Evolutionary conservation across 2,888 invertebrate genomes (phyloP).

Genomic region (Cosmopolites sordidus): DNA sequence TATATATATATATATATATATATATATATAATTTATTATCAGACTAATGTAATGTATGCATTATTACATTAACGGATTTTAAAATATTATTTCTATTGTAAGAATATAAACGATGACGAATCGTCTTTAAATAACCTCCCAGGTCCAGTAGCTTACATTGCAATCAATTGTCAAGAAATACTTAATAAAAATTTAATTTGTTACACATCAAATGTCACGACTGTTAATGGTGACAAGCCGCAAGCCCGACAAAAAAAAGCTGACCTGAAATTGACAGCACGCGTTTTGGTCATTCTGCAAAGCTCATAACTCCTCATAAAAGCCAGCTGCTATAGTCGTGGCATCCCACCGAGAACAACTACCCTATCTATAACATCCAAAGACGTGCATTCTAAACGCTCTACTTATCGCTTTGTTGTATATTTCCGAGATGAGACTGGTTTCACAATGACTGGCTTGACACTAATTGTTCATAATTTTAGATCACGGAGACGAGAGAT

Average conservation of each 20-base stretch:
- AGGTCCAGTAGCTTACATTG: not conserved
- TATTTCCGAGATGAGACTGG: too few species aligned
- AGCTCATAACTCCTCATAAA: not conserved
- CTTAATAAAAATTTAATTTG: not conserved
- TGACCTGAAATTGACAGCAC: conserved; percentile 1
- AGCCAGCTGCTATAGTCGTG: not conserved
- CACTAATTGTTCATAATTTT: too few species aligned
- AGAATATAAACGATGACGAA: too few species aligned
- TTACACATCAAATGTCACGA: not conserved
- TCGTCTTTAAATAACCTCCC: not conserved
- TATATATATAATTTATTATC: too few species aligned
- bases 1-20: too few species aligned
- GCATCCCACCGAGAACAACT: not conserved
- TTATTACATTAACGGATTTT: too few species aligned
- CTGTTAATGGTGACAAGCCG: not conserved
- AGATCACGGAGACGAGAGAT: too few species aligned
- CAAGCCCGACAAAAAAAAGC: not conserved
- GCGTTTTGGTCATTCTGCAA: not conserved
- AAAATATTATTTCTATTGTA: too few species aligned
- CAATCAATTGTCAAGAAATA: not conserved
- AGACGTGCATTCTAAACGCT: too few species aligned
- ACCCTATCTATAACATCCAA: not conserved
- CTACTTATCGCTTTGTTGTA: too few species aligned
- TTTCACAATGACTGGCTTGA: too few species aligned
- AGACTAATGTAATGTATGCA: too few species aligned